Evolutionary conservation across 1,140 invertebrate genomes (phyloP), one percentile per base, ranked within the genome.

Genomic region (Megathymus violae): DNA sequence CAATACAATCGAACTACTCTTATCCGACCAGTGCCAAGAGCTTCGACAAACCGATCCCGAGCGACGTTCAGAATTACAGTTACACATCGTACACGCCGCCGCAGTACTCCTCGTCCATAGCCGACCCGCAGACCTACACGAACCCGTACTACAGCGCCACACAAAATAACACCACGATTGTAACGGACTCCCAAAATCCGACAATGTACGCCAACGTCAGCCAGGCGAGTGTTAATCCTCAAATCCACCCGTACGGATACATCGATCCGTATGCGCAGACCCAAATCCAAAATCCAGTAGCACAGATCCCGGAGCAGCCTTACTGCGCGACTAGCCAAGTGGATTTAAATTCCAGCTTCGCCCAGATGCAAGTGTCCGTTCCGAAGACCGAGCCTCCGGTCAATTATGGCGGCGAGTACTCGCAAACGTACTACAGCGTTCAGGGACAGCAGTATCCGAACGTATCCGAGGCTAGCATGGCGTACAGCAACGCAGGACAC

Each of bases 131-230:
- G 62, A 72, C 71, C 4, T 88, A 84, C 15, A 64, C 73, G 0
- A 84, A 84, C 34, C 88, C 85, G 0, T 89, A 84, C 22, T 88
- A 89, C 43, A 71, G 80, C 0, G 79, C 71, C 0, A 77, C 82
- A 0, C 78, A 82, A 13, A 80, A 78, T 27, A 85, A 72, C 43
- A 46, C 59, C 0, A 88, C 79, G 0, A 61, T 71, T 0, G 75
- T 85, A 3, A 81, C 85, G 1, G 82, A 88, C 41, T 82, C 83
- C 0, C 81, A 82, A 63, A 75, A 60, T 44, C 44, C 72, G n/a
- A 41, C 51, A 9, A 47, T 64, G 10, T 77, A 77, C 36, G 38
- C 44, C 15, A 74, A 50, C 14, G 59, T 54, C 0, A 67, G 62
- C 31, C 74, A 71, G 69, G 22, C 67, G 6, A 78, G 69, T 17